phyloP scores from a whole-genome alignment of 2,888 invertebrate genomes.

The Trisateles emortualis region DNA sequence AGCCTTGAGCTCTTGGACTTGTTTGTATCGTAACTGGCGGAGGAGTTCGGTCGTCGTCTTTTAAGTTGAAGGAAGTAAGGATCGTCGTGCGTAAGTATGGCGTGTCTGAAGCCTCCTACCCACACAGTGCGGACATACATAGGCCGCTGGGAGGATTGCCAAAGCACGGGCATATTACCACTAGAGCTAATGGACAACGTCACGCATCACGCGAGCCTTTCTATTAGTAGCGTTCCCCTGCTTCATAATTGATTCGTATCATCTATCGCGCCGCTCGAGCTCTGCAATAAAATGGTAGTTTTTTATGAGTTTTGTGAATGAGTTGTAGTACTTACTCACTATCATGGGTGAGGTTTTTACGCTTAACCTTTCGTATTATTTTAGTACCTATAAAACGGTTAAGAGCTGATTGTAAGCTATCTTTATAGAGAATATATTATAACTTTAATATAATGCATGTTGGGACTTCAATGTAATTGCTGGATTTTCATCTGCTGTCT shows the following conservation, averaged over 20 bases:
- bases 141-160: conserved; percentile 88
- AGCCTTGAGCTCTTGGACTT: conserved; percentile 58
- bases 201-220: conserved; percentile 63
- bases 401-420: too few relatives aligned
- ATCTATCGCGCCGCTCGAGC: conserved; percentile 42
- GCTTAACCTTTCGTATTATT: neutral
- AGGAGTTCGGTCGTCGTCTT: conserved; percentile 71
- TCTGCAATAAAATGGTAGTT: conserved; percentile 58
- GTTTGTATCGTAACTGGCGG: conserved; percentile 58
- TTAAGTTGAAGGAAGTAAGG: conserved; percentile 72
- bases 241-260: conserved; percentile 72
- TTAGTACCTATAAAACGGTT: neutral
- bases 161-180: conserved; percentile 85
- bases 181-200: conserved; percentile 50
- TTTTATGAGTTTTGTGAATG: conserved; percentile 36
- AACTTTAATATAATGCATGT: too few relatives aligned
- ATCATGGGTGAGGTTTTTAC: neutral
- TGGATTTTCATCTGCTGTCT: too few relatives aligned
- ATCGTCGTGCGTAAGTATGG: conserved; percentile 89
- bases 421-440: too few relatives aligned
- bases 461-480: too few relatives aligned
- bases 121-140: conserved; percentile 89
- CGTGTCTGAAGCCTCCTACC: conserved; percentile 91
- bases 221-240: conserved; percentile 54
- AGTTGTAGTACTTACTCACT: neutral